Base-by-base conservation (phyloP, 1,140 invertebrate species). In the Spodoptera litura region DNA sequence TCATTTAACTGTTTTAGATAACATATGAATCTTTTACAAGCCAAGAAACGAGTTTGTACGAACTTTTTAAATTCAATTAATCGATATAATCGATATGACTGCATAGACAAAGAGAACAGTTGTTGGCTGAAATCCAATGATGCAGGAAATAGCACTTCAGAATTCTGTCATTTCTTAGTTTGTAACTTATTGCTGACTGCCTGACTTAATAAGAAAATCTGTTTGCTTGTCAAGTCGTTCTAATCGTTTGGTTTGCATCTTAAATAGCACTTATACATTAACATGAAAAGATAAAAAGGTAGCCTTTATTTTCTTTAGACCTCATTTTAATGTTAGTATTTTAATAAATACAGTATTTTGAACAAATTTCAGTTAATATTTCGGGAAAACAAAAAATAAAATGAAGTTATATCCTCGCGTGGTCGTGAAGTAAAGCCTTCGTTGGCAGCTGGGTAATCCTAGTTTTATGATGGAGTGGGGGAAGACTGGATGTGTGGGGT, bases 391-490 rank as follows among this genome's bases (percentile, higher is more conserved):
- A 8, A 44, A 49, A 64, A 49, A 15, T 64, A 61, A 35, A 35
- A 12, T 61, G 27, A 64, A 44, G 31, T 2, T 31, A 31, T 31
- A 31, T 31, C 66, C n/a, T 31, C 52, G 52, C 13, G 20, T 68
- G 20, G 25, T 52, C n/a, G 6, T 27, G 51, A 35, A 55, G 56
- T 55, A 70, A 71, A 44, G 55, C 25, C 6, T 35, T 8, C 68
- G 27, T 31, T 27, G 51, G 4, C n/a, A 6, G 27, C 25, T n/a
- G 31, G 13, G 35, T 71, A 71, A 71, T 71, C 68, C 52, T 10
- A 15, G n/a, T 71, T 55, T 71, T 53, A 71, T 55, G 51, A 71
- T 38, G 53, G 31, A 58, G 59, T 5, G 4, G 55, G n/a, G 35
- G 13, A n/a, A 31, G 52, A 15, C 6, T 51, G 64, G 20, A 25